A percentile compares a stretch with the other conserved stretches of the same genome.
Conservation (phyloP, 2,113 vertebrate genomes). For the Paramisgurnus dabryanus region DNA sequence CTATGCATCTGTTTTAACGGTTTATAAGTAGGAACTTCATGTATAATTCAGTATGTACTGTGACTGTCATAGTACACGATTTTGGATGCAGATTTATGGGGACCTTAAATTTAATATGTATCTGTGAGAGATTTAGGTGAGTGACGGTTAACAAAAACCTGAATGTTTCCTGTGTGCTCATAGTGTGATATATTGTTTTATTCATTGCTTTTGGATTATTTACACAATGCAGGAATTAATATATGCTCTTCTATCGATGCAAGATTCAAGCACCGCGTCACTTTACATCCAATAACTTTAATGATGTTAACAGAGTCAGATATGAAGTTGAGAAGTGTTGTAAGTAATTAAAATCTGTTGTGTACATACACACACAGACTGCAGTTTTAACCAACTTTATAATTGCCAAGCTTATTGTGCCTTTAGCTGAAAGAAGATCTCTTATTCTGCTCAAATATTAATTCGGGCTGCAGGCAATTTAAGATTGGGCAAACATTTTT, state of each 20-base stretch:
- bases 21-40: too few species aligned
- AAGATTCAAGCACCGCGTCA: constrained; percentile 48
- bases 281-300: constrained; percentile 13
- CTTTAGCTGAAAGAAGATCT: constrained; percentile 65
- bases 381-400: not conserved
- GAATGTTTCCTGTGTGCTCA: not conserved
- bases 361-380: not conserved
- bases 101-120: not conserved
- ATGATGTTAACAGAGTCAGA: constrained; percentile 67
- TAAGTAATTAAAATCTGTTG: not conserved
- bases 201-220: constrained; percentile 25
- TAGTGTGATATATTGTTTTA: not conserved
- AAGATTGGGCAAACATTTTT: constrained; percentile 59
- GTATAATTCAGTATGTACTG: too few species aligned
- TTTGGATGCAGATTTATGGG: not conserved
- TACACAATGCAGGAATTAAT: constrained; percentile 44
- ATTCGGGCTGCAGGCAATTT: constrained; percentile 69
- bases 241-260: constrained; percentile 54
- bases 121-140: not conserved
- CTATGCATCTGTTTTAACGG: too few species aligned
- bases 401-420: constrained; percentile 63
- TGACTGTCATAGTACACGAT: too few species aligned
- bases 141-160: not conserved
- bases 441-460: constrained; percentile 73
- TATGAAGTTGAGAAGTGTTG: constrained; percentile 8